These are phyloP conservation scores for Agrochola lota DNA, from an alignment of 2,888 invertebrate genomes.

Conservation along the genomic window DNA sequence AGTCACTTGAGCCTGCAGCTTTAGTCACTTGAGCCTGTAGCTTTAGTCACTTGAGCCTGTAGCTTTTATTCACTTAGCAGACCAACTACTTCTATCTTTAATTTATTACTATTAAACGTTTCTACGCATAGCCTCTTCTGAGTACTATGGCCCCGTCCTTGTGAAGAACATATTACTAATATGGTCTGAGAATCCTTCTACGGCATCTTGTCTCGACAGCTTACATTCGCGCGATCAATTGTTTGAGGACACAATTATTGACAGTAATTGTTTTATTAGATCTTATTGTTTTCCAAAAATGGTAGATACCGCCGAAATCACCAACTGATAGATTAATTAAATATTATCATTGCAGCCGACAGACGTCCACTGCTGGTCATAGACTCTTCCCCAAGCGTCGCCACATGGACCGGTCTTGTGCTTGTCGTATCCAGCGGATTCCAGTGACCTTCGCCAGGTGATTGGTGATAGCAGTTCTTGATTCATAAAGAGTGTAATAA, in stretches of 20 bases:
- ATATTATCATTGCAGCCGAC: not conserved
- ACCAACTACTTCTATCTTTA: not conserved
- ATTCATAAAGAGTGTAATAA: no score
- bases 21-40: not conserved
- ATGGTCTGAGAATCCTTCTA: slow-evolving; percentile 28
- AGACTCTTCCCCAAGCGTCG: not conserved
- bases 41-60: not conserved
- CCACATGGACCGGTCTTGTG: not conserved
- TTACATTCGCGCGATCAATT: slow-evolving; percentile 2
- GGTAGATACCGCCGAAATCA: no score
- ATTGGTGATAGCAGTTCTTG: not conserved
- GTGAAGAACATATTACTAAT: slow-evolving; percentile 23
- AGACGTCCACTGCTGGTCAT: not conserved
- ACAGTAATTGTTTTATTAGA: slow-evolving; percentile 11
- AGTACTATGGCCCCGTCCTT: slow-evolving; percentile 20
- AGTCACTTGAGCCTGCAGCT: not conserved
- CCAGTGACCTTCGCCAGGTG: not conserved
- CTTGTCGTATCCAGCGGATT: not conserved
- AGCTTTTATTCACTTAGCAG: slow-evolving; percentile 17
- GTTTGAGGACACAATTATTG: slow-evolving; percentile 12
- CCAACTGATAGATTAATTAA: not conserved
- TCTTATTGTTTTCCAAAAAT: slow-evolving; percentile 18
- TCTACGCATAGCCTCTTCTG: not conserved
- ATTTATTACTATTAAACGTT: not conserved
- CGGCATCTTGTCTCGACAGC: slow-evolving; percentile 3